These are phyloP conservation scores for Tonatia bakeri DNA, from an alignment of 2,113 vertebrate genomes.

Conservation along the genomic window DNA sequence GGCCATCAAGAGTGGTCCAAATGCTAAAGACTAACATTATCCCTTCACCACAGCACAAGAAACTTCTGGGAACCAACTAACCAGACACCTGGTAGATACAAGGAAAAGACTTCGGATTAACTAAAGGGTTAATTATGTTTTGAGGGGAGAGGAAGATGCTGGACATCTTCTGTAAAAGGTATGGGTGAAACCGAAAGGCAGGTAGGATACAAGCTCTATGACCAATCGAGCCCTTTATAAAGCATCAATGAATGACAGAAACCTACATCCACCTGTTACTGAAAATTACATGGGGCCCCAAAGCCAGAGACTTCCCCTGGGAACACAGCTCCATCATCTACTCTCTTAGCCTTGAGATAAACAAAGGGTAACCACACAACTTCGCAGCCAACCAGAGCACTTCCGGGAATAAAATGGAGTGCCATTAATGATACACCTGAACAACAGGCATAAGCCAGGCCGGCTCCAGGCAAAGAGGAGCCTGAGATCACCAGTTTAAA, in stretches of 20 bases:
- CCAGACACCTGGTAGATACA: background rate
- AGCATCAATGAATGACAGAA: constrained; percentile 6
- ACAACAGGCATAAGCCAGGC: background rate
- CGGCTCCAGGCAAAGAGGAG: background rate
- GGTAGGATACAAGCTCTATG: background rate
- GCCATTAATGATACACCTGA: background rate
- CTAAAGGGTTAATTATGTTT: background rate
- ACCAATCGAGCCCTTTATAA: background rate
- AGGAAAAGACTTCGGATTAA: constrained; percentile 34
- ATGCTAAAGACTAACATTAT: background rate
- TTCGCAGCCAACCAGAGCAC: background rate
- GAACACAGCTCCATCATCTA: background rate
- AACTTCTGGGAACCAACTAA: background rate
- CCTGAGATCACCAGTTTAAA: background rate
- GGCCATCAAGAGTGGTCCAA: background rate
- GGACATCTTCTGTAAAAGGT: constrained; percentile 5
- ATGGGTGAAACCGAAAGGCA: background rate
- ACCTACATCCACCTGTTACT: background rate
- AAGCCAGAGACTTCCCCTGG: background rate
- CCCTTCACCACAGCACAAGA: constrained; percentile 7
- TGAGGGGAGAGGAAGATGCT: background rate
- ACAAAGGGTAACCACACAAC: background rate
- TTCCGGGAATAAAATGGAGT: background rate
- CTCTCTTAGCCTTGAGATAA: background rate
- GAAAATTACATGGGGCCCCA: constrained; percentile 3